Evolutionary conservation across 2,888 invertebrate species (phyloP).

Genomic region (Cephus sareptanus): DNA sequence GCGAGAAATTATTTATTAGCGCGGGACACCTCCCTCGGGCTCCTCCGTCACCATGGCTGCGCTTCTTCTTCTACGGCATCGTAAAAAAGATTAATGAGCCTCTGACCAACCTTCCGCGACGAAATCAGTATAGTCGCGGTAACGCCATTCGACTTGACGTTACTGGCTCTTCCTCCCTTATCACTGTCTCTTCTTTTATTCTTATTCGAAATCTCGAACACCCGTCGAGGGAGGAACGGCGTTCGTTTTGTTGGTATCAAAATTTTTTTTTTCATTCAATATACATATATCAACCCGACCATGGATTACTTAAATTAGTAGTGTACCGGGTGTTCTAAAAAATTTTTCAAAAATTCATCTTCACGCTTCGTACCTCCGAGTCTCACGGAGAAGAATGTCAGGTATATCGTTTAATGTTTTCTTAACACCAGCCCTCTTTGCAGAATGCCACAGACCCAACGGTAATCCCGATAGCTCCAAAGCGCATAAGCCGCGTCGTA

Average conservation of each 20-base stretch:
- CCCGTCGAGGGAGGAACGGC: background rate
- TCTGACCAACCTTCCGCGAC: constrained; percentile 1
- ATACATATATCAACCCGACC: background rate
- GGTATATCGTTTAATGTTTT: constrained; percentile 15
- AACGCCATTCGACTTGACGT: background rate
- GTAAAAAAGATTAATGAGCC: constrained; percentile 61
- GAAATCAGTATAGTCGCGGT: background rate
- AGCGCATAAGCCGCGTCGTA: constrained; percentile 48
- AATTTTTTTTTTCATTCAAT: background rate
- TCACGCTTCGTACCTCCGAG: background rate
- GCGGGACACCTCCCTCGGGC: constrained; percentile 50
- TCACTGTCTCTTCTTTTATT: constrained; percentile 12
- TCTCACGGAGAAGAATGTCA: background rate
- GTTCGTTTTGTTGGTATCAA: background rate
- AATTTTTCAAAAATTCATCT: background rate
- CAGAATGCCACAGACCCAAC: constrained; percentile 26
- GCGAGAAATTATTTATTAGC: constrained; percentile 66
- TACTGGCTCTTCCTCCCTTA: constrained; percentile 21
- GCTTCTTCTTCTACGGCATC: constrained; percentile 39
- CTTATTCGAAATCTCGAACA: background rate
- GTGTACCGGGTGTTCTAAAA: background rate
- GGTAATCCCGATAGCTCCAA: constrained; percentile 51
- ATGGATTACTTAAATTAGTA: background rate
- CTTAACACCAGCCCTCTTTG: background rate
- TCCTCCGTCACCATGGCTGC: background rate